A percentile compares a stretch with the other conserved stretches of the same genome.
These are phyloP conservation scores for Augochlora pura DNA, from an alignment of 1,140 invertebrate genomes.

Conservation along the genomic window DNA sequence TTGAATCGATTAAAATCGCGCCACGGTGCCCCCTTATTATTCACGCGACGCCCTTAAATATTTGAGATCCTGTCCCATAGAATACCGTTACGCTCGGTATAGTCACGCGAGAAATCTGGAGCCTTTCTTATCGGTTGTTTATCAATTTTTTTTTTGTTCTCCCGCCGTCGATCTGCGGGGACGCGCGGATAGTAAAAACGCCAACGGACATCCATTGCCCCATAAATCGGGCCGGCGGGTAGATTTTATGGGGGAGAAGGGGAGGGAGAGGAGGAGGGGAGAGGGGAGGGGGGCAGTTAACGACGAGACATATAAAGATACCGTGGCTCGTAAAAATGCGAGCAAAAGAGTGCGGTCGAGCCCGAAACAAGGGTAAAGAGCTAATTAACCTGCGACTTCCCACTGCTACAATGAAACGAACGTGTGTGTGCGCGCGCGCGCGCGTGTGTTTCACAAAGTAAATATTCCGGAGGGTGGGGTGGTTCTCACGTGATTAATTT, in stretches of 20 bases:
- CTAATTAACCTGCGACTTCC: constrained; percentile 49
- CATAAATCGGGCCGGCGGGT: not conserved
- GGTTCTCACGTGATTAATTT: not conserved
- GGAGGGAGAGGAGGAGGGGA: too few species aligned
- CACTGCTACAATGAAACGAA: not conserved
- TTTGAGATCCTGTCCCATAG: too few species aligned
- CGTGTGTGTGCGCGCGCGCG: too few species aligned
- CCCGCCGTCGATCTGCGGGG: too few species aligned
- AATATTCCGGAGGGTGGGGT: not conserved
- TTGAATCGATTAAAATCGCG: too few species aligned
- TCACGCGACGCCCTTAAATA: not conserved
- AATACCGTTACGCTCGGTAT: not conserved
- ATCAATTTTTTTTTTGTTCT: constrained; percentile 13
- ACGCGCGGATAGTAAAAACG: not conserved
- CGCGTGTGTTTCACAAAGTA: not conserved
- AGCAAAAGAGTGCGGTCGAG: not conserved
- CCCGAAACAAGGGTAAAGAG: constrained; percentile 12
- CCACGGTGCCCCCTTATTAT: too few species aligned
- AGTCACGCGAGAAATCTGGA: not conserved
- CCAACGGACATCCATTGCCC: not conserved
- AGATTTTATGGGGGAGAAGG: constrained; percentile 11
- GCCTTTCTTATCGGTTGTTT: not conserved
- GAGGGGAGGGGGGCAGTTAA: not conserved
- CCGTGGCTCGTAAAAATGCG: not conserved
- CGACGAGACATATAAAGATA: constrained; percentile 1